Evolutionary conservation across 2,888 invertebrate genomes (phyloP), one percentile per base, ranked within the genome.

Genomic region (Athripsodes cinereus): DNA sequence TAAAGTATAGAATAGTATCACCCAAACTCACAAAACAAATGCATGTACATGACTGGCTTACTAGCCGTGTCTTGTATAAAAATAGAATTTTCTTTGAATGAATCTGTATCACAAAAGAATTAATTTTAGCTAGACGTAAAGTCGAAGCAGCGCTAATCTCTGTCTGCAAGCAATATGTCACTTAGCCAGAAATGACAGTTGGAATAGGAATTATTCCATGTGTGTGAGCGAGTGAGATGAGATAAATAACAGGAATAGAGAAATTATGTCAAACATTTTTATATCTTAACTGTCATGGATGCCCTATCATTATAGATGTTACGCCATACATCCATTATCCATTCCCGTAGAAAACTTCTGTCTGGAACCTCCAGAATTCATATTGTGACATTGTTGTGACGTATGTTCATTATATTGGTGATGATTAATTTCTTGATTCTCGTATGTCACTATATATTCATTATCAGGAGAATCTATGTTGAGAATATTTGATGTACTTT

Each of bases 311-410:
- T 19, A 3, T 16, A 47, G 26, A 46, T 16, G 22, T 75, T 80
- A 84, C 68, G 83, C 83, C 73, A 84, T 81, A 69, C 84, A 84
- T 61, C 83, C 82, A 67, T 82, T 83, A 68, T 83, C 83, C 65
- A 82, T 74, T 66, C 79, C 80, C 44, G 70, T 76, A n/a, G n/a
- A n/a, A 68, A 80, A 78, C 72, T 79, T 81, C 67, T 80, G 80
- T 44, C 78, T 80, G 53, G 73, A 69, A 31, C 74, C 70, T 40
- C 74, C 71, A 57, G 70, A 68, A 34, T 75, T 76, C 66, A 81
- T 81, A 55, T 76, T 80, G 67, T 82, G 82, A 70, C 82, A 83
- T 67, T 80, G 80, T 63, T 76, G 54, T 19, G 34, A 49, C 49
- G 2, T 35, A 34, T 58, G 58, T 35, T 57, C 57, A 20, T 59